These are phyloP conservation scores for Paramacrobiotus metropolitanus DNA, from an alignment of 1,140 invertebrate genomes.

Conservation along the genomic window DNA sequence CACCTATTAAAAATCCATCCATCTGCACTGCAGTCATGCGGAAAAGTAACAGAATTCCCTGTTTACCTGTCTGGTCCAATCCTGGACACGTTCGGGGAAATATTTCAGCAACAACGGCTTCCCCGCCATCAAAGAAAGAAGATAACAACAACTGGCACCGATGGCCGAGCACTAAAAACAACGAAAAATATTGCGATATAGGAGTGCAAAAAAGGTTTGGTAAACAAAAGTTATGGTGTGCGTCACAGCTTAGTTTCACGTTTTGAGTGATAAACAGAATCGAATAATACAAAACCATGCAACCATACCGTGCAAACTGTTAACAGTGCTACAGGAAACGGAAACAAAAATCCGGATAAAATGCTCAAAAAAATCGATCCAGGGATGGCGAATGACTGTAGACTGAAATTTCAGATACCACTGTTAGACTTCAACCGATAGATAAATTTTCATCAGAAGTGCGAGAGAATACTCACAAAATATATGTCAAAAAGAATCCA, in stretches of 20 bases:
- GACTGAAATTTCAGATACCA: slow-evolving; percentile 32
- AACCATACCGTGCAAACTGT: slow-evolving; percentile 56
- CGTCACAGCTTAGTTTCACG: too few species aligned
- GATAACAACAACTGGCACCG: slow-evolving; percentile 83
- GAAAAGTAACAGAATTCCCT: too few species aligned
- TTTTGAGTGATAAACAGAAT: too few species aligned
- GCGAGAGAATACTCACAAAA: slow-evolving; percentile 48
- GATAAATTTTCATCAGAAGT: slow-evolving; percentile 6
- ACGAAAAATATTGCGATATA: slow-evolving; percentile 9
- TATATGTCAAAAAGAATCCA: slow-evolving; percentile 71
- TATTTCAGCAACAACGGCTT: slow-evolving; percentile 57
- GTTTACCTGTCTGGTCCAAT: slow-evolving; percentile 58
- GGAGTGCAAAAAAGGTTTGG: slow-evolving; percentile 5
- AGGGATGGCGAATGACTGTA: slow-evolving; percentile 98
- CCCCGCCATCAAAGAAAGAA: slow-evolving; percentile 67
- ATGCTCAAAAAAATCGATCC: slow-evolving; percentile 95
- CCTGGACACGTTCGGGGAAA: slow-evolving; percentile 57
- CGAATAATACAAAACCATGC: too few species aligned
- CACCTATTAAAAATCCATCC: slow-evolving; percentile 29
- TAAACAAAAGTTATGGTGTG: too few species aligned
- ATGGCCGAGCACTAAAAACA: slow-evolving; percentile 55
- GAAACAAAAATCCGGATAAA: slow-evolving; percentile 85
- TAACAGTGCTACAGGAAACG: slow-evolving; percentile 61
- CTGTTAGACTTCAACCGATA: slow-evolving; percentile 12
- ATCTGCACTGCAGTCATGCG: too few species aligned